These are phyloP conservation scores for Cynopterus sphinx DNA, from an alignment of 2,797 vertebrate genomes.

Conservation along the genomic window DNA sequence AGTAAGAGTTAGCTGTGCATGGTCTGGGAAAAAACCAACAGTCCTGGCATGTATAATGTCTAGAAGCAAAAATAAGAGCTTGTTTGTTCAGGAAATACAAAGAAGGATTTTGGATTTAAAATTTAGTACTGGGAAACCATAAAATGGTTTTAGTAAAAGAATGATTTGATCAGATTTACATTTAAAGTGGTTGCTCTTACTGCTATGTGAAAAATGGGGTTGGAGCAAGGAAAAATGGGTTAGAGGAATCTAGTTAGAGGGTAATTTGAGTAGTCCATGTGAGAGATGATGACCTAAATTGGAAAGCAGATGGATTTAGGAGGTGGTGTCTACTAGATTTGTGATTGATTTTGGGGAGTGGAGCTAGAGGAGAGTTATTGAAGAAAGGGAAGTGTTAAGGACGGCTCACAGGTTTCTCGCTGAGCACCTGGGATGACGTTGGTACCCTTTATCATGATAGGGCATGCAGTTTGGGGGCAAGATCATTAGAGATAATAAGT, in stretches of 20 bases:
- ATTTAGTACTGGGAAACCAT: background rate
- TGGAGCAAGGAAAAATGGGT: background rate
- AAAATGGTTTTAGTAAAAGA: background rate
- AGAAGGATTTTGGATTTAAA: conserved; percentile 1
- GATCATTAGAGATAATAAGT: background rate
- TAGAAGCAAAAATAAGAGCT: background rate
- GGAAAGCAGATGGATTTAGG: background rate
- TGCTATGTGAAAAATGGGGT: background rate
- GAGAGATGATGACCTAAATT: background rate
- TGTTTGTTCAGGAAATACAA: conserved; percentile 51
- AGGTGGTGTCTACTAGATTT: background rate
- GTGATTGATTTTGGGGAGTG: background rate
- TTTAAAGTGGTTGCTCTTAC: background rate
- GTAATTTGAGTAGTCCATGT: background rate
- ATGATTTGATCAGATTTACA: background rate
- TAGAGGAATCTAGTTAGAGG: background rate
- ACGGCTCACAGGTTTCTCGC: background rate
- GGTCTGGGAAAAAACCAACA: background rate
- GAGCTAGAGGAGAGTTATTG: accelerated
- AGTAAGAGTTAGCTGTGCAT: background rate
- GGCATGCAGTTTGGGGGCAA: background rate
- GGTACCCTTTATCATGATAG: background rate
- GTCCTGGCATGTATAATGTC: background rate
- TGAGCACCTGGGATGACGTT: background rate
- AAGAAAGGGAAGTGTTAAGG: background rate